Evolutionary conservation across 2,797 vertebrate genomes (phyloP).

Genomic region (Peromyscus attwateri): DNA sequence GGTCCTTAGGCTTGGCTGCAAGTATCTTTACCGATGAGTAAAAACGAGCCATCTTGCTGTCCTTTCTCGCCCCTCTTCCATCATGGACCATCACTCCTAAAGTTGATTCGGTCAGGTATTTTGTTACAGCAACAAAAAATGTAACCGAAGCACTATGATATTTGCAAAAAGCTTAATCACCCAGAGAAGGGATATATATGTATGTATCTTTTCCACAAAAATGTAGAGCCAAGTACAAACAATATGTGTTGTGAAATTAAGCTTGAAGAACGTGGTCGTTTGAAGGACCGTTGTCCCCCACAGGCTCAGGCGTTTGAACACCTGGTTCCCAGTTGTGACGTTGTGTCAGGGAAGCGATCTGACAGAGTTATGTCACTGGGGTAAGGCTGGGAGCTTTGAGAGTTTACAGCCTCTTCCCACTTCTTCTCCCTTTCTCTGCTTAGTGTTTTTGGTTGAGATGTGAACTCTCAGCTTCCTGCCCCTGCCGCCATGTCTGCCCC

Average conservation of each 20-base stretch:
- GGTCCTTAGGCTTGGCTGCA: too few relatives aligned
- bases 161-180: background rate
- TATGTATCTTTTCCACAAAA: background rate
- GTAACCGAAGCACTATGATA: background rate
- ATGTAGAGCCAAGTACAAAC: slow-evolving; percentile 4
- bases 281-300: background rate
- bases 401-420: background rate
- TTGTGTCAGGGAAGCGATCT: background rate
- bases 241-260: background rate
- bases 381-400: background rate
- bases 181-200: too few relatives aligned
- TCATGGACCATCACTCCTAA: background rate
- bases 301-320: background rate
- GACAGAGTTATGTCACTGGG: background rate
- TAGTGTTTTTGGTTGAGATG: background rate
- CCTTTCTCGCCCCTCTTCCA: background rate
- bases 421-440: background rate
- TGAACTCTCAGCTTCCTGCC: background rate
- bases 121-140: background rate
- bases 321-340: background rate
- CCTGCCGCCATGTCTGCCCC: background rate
- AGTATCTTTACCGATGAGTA: background rate
- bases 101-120: background rate
- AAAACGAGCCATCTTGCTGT: background rate
- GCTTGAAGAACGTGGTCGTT: background rate